Evolutionary conservation across 2,113 vertebrate genomes (phyloP), one percentile per base, ranked within the genome.

Genomic region (Heliornis fulica): DNA sequence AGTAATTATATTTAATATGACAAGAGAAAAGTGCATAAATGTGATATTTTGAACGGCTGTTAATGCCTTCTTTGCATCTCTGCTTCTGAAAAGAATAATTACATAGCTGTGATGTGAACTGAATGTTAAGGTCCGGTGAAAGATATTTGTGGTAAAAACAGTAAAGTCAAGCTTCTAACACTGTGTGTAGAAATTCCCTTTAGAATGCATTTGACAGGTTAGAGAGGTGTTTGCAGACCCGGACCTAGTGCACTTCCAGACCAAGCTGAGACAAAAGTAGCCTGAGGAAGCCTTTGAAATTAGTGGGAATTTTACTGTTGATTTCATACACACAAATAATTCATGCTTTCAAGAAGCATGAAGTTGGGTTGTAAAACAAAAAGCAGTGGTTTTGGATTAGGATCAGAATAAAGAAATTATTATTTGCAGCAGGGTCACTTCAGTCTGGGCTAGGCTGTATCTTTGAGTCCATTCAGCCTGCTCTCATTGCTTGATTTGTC

Each of bases 1-100:
- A 96, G 84, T 95, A 96, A 95, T 96, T 89, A 87, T 85, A 68
- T 93, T 95, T 95, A 95, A 93, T 89, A 83, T 76, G 91, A 96
- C 89, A 93, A 81, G 83, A 32, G 72, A 95, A 87, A 93, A 93
- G 81, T 77, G 82, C 71, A 85, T 61, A 93, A 95, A 85, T 92
- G 94, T 85, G 89, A 32, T 89, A 69, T 93, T 95, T 74, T 83
- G 78, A 91, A 88, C 0, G 11, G 40, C 70, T 94, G 66, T 65
- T 96, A 95, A 95, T 94, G 71, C 78, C 81, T 87, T 36, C 89
- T 94, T 87, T 93, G 59, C 89, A 76, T 93, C 70, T 96, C 89
- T 93, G 76, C 75, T 77, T 61, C 61, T 96, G 77, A 76, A 87
- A 87, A 61, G 93, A 90, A 65, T 93, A 91, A 94, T 94, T 93